Conservation (phyloP, 2,888 invertebrate species). For the Asteroscopus sphinx region DNA sequence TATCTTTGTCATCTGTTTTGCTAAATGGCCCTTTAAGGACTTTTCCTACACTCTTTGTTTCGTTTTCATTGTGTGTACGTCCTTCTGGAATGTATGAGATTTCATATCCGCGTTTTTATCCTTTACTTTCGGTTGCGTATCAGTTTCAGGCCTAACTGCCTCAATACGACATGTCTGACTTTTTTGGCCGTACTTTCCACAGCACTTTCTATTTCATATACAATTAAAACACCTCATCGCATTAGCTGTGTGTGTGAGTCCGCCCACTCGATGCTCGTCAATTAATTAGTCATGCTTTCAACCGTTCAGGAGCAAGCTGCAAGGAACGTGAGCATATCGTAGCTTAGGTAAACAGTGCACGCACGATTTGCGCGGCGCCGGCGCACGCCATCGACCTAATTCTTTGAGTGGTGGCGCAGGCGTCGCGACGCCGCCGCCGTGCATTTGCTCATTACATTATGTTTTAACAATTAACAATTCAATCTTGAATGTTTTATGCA, state of each 20-base stretch:
- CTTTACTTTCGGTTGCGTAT: constrained; percentile 17
- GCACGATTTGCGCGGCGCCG: constrained; percentile 79
- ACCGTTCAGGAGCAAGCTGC: constrained; percentile 49
- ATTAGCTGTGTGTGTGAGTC: constrained; percentile 22
- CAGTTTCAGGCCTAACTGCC: constrained; percentile 6
- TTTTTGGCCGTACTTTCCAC: constrained; percentile 43
- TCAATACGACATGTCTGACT: constrained; percentile 7
- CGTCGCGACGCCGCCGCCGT: constrained; percentile 59
- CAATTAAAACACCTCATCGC: constrained; percentile 36
- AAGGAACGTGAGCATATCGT: constrained; percentile 54
- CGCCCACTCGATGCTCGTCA: constrained; percentile 43
- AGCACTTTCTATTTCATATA: constrained; percentile 49
- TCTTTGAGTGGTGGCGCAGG: constrained; percentile 60
- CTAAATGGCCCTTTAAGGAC: constrained; percentile 60
- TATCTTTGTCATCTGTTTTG: constrained; percentile 64
- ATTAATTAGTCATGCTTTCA: constrained; percentile 64
- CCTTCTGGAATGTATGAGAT: constrained; percentile 43
- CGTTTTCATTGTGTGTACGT: constrained; percentile 48
- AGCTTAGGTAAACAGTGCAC: constrained; percentile 72
- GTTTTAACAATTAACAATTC: constrained; percentile 56
- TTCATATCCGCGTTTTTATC: constrained; percentile 35
- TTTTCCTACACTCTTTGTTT: constrained; percentile 57
- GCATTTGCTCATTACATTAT: constrained; percentile 54
- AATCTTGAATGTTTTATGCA: constrained; percentile 54
- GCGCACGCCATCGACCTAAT: constrained; percentile 79